A percentile compares a stretch with the other conserved stretches of the same genome.
These are phyloP conservation scores for Tinamus guttatus DNA, from an alignment of 2,113 vertebrate species.

Conservation along the genomic window DNA sequence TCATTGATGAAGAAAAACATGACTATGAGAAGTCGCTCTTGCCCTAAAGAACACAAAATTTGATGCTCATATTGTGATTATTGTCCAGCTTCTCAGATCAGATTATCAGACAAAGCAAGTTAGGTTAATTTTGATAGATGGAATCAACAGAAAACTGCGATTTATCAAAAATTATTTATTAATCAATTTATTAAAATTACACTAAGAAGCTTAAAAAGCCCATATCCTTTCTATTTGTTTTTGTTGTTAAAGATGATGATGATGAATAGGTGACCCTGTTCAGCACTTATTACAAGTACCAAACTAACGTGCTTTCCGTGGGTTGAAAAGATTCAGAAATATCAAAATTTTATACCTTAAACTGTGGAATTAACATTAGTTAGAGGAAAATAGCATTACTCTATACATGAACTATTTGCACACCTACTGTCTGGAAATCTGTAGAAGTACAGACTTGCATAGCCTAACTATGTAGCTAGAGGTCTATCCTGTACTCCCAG, in stretches of 20 bases:
- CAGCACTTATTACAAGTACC: background rate
- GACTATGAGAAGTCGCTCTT: background rate
- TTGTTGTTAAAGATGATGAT: background rate
- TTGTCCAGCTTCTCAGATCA: background rate
- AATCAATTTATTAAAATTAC: background rate
- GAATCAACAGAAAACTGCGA: background rate
- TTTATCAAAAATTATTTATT: background rate
- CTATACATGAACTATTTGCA: background rate
- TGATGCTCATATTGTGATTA: rapidly evolving
- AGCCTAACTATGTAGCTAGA: background rate
- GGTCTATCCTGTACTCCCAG: background rate
- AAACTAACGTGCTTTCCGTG: background rate
- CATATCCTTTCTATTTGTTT: background rate
- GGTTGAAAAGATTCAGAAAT: background rate
- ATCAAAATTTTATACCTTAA: background rate
- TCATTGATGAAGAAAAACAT: background rate
- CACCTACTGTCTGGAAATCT: background rate
- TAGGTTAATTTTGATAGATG: background rate
- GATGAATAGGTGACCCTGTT: background rate
- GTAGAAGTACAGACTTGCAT: background rate
- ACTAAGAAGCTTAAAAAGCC: background rate
- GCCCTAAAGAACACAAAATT: background rate
- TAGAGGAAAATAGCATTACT: background rate
- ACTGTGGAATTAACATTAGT: background rate
- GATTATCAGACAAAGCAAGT: background rate